A percentile compares a stretch with the other conserved stretches of the same genome.
Evolutionary conservation across 1,140 invertebrate species (phyloP).

Genomic region (Drosophila trapezifrons): DNA sequence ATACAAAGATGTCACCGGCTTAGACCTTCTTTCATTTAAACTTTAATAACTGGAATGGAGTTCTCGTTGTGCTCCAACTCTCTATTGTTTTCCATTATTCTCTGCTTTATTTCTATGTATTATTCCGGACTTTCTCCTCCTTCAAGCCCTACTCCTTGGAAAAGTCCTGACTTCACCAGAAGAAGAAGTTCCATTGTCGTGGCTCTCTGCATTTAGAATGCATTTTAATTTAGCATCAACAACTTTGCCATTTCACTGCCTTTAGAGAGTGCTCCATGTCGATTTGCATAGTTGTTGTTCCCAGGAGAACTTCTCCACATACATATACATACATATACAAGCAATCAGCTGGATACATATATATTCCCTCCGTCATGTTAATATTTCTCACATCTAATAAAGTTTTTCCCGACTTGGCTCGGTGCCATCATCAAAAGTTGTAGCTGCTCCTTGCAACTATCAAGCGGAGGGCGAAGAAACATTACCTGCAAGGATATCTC

Average conservation of each 20-base stretch:
- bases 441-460: conserved; percentile 34
- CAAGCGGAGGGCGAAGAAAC: conserved; percentile 25
- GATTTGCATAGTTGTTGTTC: conserved; percentile 37
- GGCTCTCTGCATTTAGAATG: conserved; percentile 65
- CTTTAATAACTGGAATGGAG: conserved; percentile 17
- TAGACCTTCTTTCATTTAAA: conserved; percentile 15
- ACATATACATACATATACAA: conserved; percentile 6
- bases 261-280: conserved; percentile 33
- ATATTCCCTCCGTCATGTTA: conserved; percentile 42
- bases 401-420: conserved; percentile 47
- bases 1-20: conserved; percentile 8
- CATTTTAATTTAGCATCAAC: conserved; percentile 66
- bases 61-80: background rate
- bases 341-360: conserved; percentile 7
- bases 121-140: conserved; percentile 21
- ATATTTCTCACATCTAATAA: conserved; percentile 78
- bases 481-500: conserved; percentile 42
- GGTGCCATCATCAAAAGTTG: conserved; percentile 60
- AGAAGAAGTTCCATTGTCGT: conserved; percentile 49
- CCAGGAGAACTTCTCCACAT: conserved; percentile 26
- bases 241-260: conserved; percentile 57
- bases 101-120: conserved; percentile 45
- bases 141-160: background rate
- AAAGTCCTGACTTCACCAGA: conserved; percentile 24
- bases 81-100: conserved; percentile 42